phyloP scores from a whole-genome alignment of 2,888 invertebrate species.

The Drepanosiphum platanoidis region DNA sequence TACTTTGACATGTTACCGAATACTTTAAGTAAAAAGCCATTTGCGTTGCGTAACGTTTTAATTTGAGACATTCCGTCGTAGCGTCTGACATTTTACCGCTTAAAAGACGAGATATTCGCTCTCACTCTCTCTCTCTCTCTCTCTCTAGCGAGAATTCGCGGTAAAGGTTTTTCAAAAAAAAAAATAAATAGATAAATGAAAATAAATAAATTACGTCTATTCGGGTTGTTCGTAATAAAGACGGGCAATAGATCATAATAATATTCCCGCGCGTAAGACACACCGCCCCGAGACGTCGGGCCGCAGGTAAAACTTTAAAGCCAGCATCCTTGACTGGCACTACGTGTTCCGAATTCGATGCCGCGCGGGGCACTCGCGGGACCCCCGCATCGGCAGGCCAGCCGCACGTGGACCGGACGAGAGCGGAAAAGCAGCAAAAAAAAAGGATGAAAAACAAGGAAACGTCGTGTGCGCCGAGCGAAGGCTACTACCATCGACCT shows the following conservation, averaged over 20 bases:
- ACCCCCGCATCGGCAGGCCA: background rate
- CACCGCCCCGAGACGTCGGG: no score
- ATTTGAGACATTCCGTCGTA: background rate
- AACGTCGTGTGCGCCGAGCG: background rate
- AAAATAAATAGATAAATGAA: no score
- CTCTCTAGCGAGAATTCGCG: conserved; percentile 14
- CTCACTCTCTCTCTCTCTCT: no score
- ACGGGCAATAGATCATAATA: conserved; percentile 39
- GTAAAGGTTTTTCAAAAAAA: conserved; percentile 2
- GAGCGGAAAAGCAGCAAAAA: background rate
- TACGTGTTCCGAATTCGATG: conserved; percentile 39
- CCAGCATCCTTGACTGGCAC: background rate
- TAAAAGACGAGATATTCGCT: background rate
- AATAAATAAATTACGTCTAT: conserved; percentile 42
- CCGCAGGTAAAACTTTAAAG: conserved; percentile 16
- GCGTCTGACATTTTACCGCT: background rate
- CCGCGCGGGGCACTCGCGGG: background rate
- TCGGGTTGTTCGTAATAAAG: conserved; percentile 39
- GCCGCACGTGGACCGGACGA: background rate
- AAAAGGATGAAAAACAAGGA: background rate
- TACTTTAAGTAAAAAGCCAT: conserved; percentile 3
- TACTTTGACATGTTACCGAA: no score
- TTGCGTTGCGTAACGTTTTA: background rate
- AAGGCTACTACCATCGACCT: no score
- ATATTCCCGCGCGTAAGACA: no score